A percentile compares a stretch with the other conserved stretches of the same genome.
phyloP scores from a whole-genome alignment of 2,113 vertebrate genomes.

The Etia nguti region DNA sequence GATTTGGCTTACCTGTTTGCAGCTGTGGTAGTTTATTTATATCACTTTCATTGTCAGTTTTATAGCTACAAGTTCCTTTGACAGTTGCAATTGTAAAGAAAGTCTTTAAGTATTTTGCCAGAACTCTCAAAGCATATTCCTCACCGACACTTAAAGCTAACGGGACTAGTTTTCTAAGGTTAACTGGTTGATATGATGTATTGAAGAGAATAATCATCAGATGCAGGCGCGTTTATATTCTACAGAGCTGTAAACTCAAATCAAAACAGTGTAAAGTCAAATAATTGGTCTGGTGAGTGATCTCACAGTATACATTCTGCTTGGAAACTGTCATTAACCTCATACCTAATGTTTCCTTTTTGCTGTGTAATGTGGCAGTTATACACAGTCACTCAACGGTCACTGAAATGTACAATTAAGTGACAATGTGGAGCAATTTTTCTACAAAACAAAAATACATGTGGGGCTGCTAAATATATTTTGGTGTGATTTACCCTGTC shows the following conservation, averaged over 20 bases:
- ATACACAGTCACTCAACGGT: neutral
- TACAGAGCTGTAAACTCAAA: neutral
- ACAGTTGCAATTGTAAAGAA: neutral
- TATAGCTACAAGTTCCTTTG: neutral
- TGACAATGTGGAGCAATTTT: too few relatives aligned
- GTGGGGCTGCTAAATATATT: too few relatives aligned
- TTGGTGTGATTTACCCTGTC: too few relatives aligned
- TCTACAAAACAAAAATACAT: too few relatives aligned
- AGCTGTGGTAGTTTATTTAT: neutral
- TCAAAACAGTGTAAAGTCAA: accelerated
- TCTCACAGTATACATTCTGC: accelerated
- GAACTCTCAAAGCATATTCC: neutral
- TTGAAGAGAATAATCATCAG: neutral
- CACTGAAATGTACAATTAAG: too few relatives aligned
- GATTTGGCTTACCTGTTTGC: neutral
- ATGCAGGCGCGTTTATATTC: neutral
- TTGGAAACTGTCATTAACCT: neutral
- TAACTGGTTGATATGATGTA: neutral
- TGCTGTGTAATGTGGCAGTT: neutral
- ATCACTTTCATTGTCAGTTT: neutral
- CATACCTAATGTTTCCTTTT: neutral
- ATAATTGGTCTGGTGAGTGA: neutral
- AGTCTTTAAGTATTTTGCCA: neutral
- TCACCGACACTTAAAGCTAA: neutral
- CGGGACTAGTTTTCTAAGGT: neutral